Base-by-base conservation (phyloP, 1,140 invertebrate genomes). In the Semibalanus balanoides region DNA sequence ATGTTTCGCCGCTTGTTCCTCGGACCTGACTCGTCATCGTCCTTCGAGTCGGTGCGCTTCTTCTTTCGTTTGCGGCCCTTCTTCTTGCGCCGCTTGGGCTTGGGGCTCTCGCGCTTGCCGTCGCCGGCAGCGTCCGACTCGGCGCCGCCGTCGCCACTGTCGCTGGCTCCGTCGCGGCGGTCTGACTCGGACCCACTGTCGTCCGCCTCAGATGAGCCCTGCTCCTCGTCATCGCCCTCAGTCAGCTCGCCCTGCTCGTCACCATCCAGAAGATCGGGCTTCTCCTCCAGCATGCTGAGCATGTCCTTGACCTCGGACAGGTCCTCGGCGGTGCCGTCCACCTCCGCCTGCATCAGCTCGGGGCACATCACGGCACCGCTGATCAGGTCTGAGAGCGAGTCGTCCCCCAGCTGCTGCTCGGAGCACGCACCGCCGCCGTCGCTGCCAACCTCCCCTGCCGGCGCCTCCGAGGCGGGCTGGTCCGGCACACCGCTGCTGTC, bases 1-100 rank as follows among this genome's bases (percentile, higher is more conserved):
- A 94, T 95, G 80, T 94, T 95, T 76, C 91, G 86, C 29, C 93
- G 85, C 80, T 94, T 87, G 82, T 91, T 92, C 30, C 76, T 3
- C 28, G 70, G 70, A 3, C n/a, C 70, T 3, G n/a, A 0, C 9
- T 72, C 70, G 28, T 72, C 70, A n/a, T 72, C 70, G 70, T 30
- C 25, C 11, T 30, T 28, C 0, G 22, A 9, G 51, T 25, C 70
- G 29, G n/a, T 9, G 19, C 28, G 70, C 70, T 72, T 28, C 28
- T 72, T 30, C 28, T 28, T 72, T 1, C 28, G 70, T 72, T 72
- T 72, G 51, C 51, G 51, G 19, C 70, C 29, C 28, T 30, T 28
- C 77, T 79, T 76, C 76, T 76, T 75, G 79, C 76, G 74, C 74
- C n/a, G 29, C 29, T 76, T 77, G 51, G 28, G 31, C 74, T 76